phyloP scores from a whole-genome alignment of 2,888 invertebrate species.

The Coleophora flavipennella region DNA sequence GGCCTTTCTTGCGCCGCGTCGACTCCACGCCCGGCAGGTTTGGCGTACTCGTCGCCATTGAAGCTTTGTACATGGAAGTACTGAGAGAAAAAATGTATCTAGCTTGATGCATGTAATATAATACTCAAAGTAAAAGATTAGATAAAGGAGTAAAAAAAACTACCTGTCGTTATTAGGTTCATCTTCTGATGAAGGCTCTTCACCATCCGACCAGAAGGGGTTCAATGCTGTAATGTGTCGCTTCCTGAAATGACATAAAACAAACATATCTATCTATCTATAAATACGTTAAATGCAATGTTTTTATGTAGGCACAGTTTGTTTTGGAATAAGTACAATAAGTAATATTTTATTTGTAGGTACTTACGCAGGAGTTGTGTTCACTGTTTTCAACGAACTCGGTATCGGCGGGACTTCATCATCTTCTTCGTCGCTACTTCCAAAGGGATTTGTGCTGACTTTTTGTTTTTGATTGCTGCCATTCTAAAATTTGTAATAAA shows the following conservation, averaged over 20 bases:
- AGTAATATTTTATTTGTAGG: too few relatives aligned
- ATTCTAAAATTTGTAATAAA: not conserved
- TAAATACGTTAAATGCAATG: too few relatives aligned
- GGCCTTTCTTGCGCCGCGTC: slow-evolving; percentile 75
- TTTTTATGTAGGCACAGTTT: not conserved
- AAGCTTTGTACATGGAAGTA: slow-evolving; percentile 45
- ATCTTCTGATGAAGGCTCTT: slow-evolving; percentile 74
- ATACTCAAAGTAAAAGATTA: too few relatives aligned
- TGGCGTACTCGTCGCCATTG: slow-evolving; percentile 52
- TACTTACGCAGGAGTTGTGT: slow-evolving; percentile 43
- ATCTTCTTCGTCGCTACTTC: slow-evolving; percentile 76
- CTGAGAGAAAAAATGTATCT: slow-evolving; percentile 23
- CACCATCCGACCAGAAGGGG: slow-evolving; percentile 83
- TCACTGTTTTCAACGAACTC: slow-evolving; percentile 21
- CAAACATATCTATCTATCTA: too few relatives aligned
- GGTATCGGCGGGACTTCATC: slow-evolving; percentile 48
- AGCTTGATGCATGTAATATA: too few relatives aligned
- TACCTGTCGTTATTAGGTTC: slow-evolving; percentile 46
- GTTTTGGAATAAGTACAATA: too few relatives aligned
- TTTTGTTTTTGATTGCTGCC: slow-evolving; percentile 22
- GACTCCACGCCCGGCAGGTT: slow-evolving; percentile 53
- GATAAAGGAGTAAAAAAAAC: too few relatives aligned
- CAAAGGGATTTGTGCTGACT: slow-evolving; percentile 78
- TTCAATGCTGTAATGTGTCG: slow-evolving; percentile 74
- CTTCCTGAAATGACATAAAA: slow-evolving; percentile 32